Evolutionary conservation across 2,797 vertebrate species (phyloP).

Genomic region (Halcyon chelicuti): DNA sequence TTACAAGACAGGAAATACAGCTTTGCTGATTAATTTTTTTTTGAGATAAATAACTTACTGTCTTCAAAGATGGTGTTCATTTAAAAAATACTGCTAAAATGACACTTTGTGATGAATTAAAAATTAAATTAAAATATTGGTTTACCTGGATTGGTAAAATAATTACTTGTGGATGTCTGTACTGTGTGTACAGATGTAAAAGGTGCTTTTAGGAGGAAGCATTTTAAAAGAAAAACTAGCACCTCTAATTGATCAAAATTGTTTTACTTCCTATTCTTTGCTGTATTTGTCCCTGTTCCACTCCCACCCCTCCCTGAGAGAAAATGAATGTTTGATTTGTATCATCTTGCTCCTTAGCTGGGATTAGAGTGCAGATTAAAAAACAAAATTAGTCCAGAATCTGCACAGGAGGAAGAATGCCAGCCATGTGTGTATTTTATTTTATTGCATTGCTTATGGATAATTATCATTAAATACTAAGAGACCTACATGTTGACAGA

Average conservation of each 20-base stretch:
- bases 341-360: neutral
- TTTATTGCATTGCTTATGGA: neutral
- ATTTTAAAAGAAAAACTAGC: neutral
- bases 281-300: neutral
- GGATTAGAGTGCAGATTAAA: neutral
- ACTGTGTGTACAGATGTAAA: neutral
- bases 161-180: neutral
- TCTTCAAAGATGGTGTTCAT: neutral
- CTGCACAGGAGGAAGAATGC: neutral
- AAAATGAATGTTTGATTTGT: neutral
- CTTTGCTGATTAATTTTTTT: constrained; percentile 6
- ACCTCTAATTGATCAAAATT: neutral
- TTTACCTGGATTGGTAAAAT: neutral
- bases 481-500: neutral
- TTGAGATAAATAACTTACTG: neutral
- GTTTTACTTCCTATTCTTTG: neutral
- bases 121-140: neutral
- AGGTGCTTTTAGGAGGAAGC: neutral
- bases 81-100: neutral
- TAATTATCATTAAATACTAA: neutral
- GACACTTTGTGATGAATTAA: neutral
- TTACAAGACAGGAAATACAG: constrained; percentile 36
- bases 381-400: neutral
- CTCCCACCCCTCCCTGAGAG: neutral
- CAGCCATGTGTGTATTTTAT: neutral